Conservation (phyloP, 2,113 vertebrate genomes). For the Gavialis gangeticus region DNA sequence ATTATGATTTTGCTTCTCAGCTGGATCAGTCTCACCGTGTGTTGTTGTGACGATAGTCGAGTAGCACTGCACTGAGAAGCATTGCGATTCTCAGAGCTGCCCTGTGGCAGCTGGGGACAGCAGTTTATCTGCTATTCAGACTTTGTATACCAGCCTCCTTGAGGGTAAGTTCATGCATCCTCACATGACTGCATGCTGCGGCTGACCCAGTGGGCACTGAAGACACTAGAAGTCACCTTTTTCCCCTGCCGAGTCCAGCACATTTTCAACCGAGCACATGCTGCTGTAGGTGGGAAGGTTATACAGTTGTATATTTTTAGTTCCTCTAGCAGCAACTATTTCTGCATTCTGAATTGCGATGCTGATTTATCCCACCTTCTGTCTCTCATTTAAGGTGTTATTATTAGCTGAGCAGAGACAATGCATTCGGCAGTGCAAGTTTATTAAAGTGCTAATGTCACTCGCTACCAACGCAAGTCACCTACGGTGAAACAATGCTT, state of each 20-base stretch:
- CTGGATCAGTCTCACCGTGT: too few relatives aligned
- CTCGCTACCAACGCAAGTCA: not conserved
- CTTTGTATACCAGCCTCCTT: not conserved
- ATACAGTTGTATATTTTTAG: constrained; percentile 61
- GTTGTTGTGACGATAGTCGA: too few relatives aligned
- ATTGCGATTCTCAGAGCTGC: too few relatives aligned
- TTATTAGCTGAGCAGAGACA: constrained; percentile 39
- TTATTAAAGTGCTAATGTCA: constrained; percentile 56
- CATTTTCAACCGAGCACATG: not conserved
- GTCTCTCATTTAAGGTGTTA: constrained; percentile 47
- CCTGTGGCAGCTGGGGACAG: too few relatives aligned
- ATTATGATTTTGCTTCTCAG: too few relatives aligned
- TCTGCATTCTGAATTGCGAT: constrained; percentile 41
- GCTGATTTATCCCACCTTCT: constrained; percentile 61
- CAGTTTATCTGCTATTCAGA: too few relatives aligned
- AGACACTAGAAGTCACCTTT: not conserved
- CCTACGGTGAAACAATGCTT: constrained; percentile 44
- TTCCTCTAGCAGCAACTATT: constrained; percentile 19
- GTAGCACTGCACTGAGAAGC: too few relatives aligned
- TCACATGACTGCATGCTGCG: not conserved
- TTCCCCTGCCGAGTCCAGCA: not conserved
- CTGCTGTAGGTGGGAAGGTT: constrained; percentile 35
- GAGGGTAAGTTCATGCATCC: not conserved
- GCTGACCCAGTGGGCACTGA: not conserved
- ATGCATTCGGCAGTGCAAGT: not conserved